phyloP scores from a whole-genome alignment of 2,888 invertebrate species.

The Drosophila recens region DNA sequence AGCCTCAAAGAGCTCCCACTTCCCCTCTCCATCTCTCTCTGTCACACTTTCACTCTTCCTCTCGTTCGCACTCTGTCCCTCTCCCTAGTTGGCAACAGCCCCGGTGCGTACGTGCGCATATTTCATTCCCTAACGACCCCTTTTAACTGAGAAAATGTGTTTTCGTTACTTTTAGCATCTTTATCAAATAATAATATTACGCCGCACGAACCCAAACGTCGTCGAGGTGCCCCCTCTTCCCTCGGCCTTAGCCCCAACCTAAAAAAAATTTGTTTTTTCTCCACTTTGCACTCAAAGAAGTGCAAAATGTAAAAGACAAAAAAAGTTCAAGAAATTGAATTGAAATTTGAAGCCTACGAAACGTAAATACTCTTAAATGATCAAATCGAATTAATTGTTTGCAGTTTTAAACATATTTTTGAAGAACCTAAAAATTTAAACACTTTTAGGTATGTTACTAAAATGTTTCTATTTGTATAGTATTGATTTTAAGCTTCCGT shows the following conservation, averaged over 20 bases:
- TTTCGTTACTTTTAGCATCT: constrained; percentile 84
- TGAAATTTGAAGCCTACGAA: constrained; percentile 17
- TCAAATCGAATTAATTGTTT: background rate
- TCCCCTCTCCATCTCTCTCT: too few relatives aligned
- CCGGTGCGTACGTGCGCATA: constrained; percentile 83
- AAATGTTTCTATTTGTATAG: too few relatives aligned
- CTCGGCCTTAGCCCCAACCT: constrained; percentile 1
- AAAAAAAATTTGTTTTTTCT: constrained; percentile 62
- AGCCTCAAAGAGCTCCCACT: constrained; percentile 7
- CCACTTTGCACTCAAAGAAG: constrained; percentile 74
- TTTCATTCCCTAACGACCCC: constrained; percentile 84
- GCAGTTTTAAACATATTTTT: background rate
- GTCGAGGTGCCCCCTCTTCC: constrained; percentile 60
- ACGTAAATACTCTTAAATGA: constrained; percentile 21
- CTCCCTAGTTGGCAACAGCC: constrained; percentile 49
- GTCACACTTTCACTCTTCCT: background rate
- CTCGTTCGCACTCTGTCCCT: background rate
- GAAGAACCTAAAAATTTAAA: background rate
- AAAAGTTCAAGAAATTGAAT: constrained; percentile 60
- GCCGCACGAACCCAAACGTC: constrained; percentile 76
- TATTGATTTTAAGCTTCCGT: too few relatives aligned
- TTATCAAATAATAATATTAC: constrained; percentile 84
- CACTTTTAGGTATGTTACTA: background rate
- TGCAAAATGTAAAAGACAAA: constrained; percentile 66
- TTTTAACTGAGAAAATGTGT: constrained; percentile 84